A percentile compares a stretch with the other conserved stretches of the same genome.
Conservation (phyloP, 2,797 vertebrate species). For the Smutsia temminckii region DNA sequence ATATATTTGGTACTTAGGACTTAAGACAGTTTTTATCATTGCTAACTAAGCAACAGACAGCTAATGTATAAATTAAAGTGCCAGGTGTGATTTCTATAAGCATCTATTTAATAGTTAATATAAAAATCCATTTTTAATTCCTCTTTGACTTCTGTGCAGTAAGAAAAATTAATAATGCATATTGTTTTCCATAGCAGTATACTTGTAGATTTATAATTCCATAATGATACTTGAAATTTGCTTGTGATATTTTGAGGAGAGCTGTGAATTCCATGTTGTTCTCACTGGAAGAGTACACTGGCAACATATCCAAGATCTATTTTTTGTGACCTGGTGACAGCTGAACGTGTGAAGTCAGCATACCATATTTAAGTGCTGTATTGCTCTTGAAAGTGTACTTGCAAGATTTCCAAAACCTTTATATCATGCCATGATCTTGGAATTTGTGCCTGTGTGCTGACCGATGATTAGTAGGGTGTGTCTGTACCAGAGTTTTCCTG, state of each 20-base stretch:
- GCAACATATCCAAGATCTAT: conserved; percentile 27
- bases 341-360: neutral
- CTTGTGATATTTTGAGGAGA: conserved; percentile 50
- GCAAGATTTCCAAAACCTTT: conserved; percentile 14
- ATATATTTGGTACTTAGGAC: neutral
- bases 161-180: conserved; percentile 8
- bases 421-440: neutral
- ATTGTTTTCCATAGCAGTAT: neutral
- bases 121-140: conserved; percentile 14
- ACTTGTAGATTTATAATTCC: neutral
- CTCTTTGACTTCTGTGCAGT: conserved; percentile 15
- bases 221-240: conserved; percentile 40
- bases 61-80: conserved; percentile 16
- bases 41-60: conserved; percentile 7
- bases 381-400: conserved; percentile 13
- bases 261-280: conserved; percentile 29
- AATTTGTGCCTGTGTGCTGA: neutral
- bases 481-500: neutral
- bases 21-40: conserved; percentile 22
- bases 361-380: neutral
- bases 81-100: conserved; percentile 29
- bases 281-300: conserved; percentile 21
- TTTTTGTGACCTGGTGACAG: conserved; percentile 5
- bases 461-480: neutral
- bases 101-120: conserved; percentile 16